These are phyloP conservation scores for Battus philenor DNA, from an alignment of 1,140 invertebrate genomes.

Conservation along the genomic window DNA sequence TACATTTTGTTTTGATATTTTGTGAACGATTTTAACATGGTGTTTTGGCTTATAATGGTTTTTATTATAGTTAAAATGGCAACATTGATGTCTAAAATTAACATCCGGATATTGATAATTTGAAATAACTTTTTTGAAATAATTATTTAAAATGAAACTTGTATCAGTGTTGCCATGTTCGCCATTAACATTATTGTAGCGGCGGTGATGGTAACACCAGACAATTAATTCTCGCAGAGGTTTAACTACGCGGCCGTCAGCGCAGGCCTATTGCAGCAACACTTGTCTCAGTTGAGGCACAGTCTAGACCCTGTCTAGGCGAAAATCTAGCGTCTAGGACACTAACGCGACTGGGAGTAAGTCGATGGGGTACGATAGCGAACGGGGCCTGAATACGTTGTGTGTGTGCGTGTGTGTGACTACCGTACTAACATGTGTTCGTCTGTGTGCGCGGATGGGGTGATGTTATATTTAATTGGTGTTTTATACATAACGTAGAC, in stretches of 20 bases:
- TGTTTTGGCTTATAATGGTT: neutral
- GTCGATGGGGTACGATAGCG: constrained; percentile 21
- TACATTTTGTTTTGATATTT: neutral
- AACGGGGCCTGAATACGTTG: constrained; percentile 35
- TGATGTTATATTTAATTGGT: constrained; percentile 5
- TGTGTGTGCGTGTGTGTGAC: constrained; percentile 25
- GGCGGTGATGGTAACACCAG: constrained; percentile 64
- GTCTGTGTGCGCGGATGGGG: constrained; percentile 18
- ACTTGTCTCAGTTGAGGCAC: constrained; percentile 64
- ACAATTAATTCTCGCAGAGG: constrained; percentile 60
- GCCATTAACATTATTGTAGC: constrained; percentile 30
- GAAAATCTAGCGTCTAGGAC: constrained; percentile 20
- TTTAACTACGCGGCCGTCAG: constrained; percentile 74
- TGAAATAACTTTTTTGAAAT: no score
- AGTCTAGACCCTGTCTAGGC: constrained; percentile 52
- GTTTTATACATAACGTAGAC: no score
- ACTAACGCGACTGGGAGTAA: constrained; percentile 36
- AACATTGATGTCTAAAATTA: constrained; percentile 1
- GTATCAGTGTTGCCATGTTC: constrained; percentile 55
- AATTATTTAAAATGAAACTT: no score
- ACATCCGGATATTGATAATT: no score
- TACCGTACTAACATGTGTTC: constrained; percentile 22
- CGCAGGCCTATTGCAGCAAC: constrained; percentile 71
- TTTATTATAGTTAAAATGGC: constrained; percentile 1
- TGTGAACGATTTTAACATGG: neutral